Base-by-base conservation (phyloP, 2,113 vertebrate species). In the Paradisaea rubra region DNA sequence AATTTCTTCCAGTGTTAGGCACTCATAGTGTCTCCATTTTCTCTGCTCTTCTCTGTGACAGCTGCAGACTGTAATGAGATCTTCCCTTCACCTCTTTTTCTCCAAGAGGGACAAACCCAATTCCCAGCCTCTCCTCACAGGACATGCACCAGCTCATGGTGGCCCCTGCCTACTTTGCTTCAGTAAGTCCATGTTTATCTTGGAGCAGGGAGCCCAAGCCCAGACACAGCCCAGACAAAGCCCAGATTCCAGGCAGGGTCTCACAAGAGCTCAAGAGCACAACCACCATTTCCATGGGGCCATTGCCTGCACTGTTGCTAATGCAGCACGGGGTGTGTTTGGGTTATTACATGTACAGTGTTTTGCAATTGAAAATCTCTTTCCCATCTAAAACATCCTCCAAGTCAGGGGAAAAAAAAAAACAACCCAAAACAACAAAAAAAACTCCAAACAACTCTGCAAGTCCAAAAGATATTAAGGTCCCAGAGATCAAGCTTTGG, bases 301-400 rank as follows among this genome's bases (percentile, higher is more conserved):
- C n/a, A 9, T 1, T 50, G 35, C 47, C 33, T n/a, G 12, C 15
- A 4, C 19, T 45, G 25, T 6, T 52, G 49, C 21, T 33, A n/a
- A 47, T 22, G 15, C 69, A 89, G 18, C 30, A 31, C 0, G 0
- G 24, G 37, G 19, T 1, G 1, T 15, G 9, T 25, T 78, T 25
- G 35, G 6, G 25, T 65, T 83, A 31, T 47, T 37, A n/a, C 4
- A 68, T 1, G 15, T 11, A n/a, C 5, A n/a, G 15, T 19, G 23
- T 27, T 71, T 21, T 41, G 31, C 30, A 84, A 31, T 0, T 60
- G 57, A 87, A 91, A 87, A 78, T 42, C 16, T 59, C 39, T 56
- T 71, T 42, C 24, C 11, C 11, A 27, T 28, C 39, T 23, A 45
- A 56, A 69, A 20, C 18, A 68, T 52, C 30, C 13, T 74, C 37